phyloP scores from a whole-genome alignment of 2,888 invertebrate species.

The Zygaena filipendulae region DNA sequence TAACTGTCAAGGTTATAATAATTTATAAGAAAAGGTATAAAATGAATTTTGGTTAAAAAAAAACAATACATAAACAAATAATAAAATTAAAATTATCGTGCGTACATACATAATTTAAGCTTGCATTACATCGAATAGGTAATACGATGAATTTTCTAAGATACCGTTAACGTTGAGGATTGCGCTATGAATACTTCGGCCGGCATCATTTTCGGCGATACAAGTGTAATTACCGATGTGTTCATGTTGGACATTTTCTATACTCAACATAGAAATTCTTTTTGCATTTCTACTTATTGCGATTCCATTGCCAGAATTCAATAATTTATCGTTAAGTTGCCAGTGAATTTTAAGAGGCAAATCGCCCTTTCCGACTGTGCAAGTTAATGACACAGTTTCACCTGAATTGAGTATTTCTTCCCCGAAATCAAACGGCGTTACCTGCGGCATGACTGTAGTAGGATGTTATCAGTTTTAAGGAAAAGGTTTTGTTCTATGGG shows the following conservation, averaged over 20 bases:
- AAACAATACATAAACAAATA: too few species aligned
- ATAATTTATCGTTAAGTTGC: constrained; percentile 71
- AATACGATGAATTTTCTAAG: too few species aligned
- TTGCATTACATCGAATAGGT: too few species aligned
- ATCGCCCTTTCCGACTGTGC: constrained; percentile 79
- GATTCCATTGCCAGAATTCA: constrained; percentile 66
- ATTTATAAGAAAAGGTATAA: too few species aligned
- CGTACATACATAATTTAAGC: too few species aligned
- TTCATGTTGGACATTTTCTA: constrained; percentile 68
- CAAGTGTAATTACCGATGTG: constrained; percentile 74
- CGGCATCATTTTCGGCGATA: constrained; percentile 73
- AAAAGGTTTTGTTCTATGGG: too few species aligned
- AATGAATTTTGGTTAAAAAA: too few species aligned
- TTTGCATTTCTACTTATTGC: constrained; percentile 70
- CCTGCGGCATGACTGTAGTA: constrained; percentile 81
- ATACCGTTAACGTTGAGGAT: constrained; percentile 77
- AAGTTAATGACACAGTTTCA: constrained; percentile 76
- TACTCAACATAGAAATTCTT: constrained; percentile 75
- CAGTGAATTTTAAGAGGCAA: constrained; percentile 76
- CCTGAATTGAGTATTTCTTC: constrained; percentile 78
- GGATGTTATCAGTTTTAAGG: too few species aligned
- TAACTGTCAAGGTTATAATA: too few species aligned
- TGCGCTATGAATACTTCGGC: constrained; percentile 71
- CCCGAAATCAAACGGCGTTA: constrained; percentile 81
- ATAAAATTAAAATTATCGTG: too few species aligned